Evolutionary conservation across 2,888 invertebrate genomes (phyloP).

Genomic region (Gymnocheta viridis): DNA sequence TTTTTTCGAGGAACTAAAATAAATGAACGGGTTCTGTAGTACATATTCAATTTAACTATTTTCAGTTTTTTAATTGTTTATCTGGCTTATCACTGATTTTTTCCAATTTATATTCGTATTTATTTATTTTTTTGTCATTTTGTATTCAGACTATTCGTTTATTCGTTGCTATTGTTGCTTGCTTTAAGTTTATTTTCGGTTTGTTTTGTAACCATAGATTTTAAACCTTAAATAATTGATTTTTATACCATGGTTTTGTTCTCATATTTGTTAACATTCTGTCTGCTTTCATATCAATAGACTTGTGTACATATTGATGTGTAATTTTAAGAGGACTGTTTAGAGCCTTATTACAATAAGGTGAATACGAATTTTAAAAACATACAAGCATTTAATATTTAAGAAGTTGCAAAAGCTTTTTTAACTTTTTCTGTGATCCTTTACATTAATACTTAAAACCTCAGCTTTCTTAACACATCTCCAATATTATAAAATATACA

Average conservation of each 20-base stretch:
- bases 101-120: background rate
- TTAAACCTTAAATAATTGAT: constrained; percentile 46
- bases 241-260: constrained; percentile 17
- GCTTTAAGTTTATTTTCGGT: constrained; percentile 3
- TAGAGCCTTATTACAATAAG: too few relatives aligned
- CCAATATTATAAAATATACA: too few relatives aligned
- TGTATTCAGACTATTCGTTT: background rate
- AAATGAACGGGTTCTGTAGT: constrained; percentile 19
- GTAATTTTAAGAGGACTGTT: too few relatives aligned
- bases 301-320: too few relatives aligned
- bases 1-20: background rate
- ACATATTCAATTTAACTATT: constrained; percentile 38
- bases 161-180: background rate
- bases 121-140: background rate
- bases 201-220: constrained; percentile 36
- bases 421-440: too few relatives aligned
- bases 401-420: too few relatives aligned
- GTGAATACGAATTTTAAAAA: too few relatives aligned
- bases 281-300: too few relatives aligned
- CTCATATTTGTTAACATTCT: background rate
- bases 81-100: constrained; percentile 44
- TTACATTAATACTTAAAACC: too few relatives aligned
- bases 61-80: constrained; percentile 46
- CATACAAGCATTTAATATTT: too few relatives aligned
- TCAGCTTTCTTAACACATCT: too few relatives aligned